phyloP scores from a whole-genome alignment of 2,113 vertebrate species.

The Microtus ochrogaster region DNA sequence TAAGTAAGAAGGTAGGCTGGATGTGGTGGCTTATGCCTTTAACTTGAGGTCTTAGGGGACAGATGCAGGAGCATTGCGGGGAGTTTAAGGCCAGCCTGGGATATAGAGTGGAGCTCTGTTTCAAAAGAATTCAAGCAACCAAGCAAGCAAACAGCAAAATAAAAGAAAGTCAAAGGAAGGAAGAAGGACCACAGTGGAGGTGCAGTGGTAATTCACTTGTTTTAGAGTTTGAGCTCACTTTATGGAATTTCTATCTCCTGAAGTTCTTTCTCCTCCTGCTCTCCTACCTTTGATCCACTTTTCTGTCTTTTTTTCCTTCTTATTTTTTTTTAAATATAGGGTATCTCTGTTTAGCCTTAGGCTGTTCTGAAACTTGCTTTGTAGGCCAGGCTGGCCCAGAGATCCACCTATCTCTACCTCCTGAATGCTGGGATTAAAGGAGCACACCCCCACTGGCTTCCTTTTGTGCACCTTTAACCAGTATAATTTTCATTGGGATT shows the following conservation, averaged over 20 bases:
- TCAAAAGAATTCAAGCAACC: not conserved
- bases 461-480: not conserved
- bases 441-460: not conserved
- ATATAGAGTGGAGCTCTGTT: not conserved
- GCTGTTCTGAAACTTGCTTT: not conserved
- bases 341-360: not conserved
- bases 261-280: not conserved
- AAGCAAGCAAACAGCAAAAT: not conserved
- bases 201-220: constrained; percentile 16
- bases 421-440: not conserved
- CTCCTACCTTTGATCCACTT: not conserved
- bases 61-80: not conserved
- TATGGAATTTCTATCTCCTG: constrained; percentile 23
- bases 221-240: constrained; percentile 4
- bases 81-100: not conserved
- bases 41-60: not conserved
- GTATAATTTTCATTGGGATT: not conserved
- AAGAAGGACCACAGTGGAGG: constrained; percentile 34
- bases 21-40: not conserved
- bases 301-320: not conserved
- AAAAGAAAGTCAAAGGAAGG: constrained; percentile 15
- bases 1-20: not conserved
- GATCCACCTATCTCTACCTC: not conserved
- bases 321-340: not conserved
- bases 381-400: not conserved